Evolutionary conservation across 2,797 vertebrate genomes (phyloP).

Genomic region (Knipowitschia caucasica): DNA sequence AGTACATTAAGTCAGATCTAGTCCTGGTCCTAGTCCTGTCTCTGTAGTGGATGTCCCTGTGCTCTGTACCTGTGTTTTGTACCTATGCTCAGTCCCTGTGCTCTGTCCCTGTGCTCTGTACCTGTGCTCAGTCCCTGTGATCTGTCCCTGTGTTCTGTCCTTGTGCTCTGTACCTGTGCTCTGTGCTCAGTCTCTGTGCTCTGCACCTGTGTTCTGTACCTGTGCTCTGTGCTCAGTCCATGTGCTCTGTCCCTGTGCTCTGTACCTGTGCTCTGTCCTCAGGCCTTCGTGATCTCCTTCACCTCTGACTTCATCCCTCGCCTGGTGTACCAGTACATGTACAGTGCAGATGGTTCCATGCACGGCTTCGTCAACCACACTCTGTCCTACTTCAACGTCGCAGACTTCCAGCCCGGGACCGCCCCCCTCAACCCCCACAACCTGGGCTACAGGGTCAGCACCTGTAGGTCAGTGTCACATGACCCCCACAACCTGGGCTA

Average conservation of each 20-base stretch:
- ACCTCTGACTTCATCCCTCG: slow-evolving; percentile 98
- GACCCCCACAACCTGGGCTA: no score
- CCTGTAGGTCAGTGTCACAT: slow-evolving; percentile 84
- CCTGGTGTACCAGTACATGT: slow-evolving; percentile 93
- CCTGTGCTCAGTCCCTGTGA: no score
- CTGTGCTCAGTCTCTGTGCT: no score
- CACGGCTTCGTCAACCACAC: slow-evolving; percentile 94
- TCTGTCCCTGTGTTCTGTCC: no score
- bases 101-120: no score
- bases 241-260: not conserved
- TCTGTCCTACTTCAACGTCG: slow-evolving; percentile 92
- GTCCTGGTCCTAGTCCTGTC: no score
- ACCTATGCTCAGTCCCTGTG: no score
- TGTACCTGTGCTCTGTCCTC: slow-evolving; percentile 18
- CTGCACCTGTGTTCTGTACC: not conserved
- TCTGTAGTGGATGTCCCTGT: no score
- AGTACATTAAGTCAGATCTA: no score
- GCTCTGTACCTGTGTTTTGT: no score
- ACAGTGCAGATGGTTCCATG: slow-evolving; percentile 91
- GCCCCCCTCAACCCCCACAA: slow-evolving; percentile 79
- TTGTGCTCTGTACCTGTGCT: no score
- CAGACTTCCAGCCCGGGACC: slow-evolving; percentile 85
- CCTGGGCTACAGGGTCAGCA: slow-evolving; percentile 82
- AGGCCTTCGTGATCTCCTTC: slow-evolving; percentile 98
- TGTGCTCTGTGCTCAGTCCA: not conserved